Evolutionary conservation across 2,888 invertebrate species (phyloP).

Genomic region (Torymus aiolomorphi): DNA sequence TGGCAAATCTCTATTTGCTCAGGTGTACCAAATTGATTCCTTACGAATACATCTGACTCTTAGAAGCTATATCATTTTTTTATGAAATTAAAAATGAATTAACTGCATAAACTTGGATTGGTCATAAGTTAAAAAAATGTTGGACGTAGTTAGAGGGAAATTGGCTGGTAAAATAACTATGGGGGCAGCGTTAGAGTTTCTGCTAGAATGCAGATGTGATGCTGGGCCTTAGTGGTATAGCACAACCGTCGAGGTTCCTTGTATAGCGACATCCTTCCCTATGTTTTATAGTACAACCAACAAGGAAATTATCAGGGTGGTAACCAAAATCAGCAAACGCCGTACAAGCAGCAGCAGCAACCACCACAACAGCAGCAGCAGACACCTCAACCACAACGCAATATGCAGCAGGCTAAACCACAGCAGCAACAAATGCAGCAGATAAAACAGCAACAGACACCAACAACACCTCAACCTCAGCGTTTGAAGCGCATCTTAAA

Average conservation of each 20-base stretch:
- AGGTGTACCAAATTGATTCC: constrained; percentile 1
- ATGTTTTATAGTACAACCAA: constrained; percentile 73
- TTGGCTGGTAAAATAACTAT: constrained; percentile 69
- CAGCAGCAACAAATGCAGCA: constrained; percentile 57
- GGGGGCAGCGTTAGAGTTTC: constrained; percentile 71
- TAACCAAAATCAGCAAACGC: constrained; percentile 62
- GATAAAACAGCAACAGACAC: constrained; percentile 55
- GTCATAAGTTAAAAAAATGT: constrained; percentile 67
- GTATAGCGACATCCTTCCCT: constrained; percentile 76
- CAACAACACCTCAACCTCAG: constrained; percentile 62
- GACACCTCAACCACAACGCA: constrained; percentile 55
- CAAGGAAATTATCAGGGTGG: constrained; percentile 68
- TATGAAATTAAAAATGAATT: constrained; percentile 38
- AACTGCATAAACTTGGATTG: constrained; percentile 61
- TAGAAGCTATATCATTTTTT: constrained; percentile 33
- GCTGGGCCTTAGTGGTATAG: constrained; percentile 75
- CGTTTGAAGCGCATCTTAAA: constrained; percentile 73
- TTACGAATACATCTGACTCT: constrained; percentile 22
- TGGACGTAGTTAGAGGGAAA: constrained; percentile 65
- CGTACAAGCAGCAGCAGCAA: constrained; percentile 53
- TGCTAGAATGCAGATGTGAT: constrained; percentile 69
- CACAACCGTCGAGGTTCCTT: constrained; percentile 76
- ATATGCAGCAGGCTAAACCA: not conserved
- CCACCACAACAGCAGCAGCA: no score
- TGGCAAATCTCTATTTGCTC: constrained; percentile 34